A percentile compares a stretch with the other conserved stretches of the same genome.
These are phyloP conservation scores for Charaxes varanes DNA, from an alignment of 1,140 invertebrate genomes.

Conservation along the genomic window DNA sequence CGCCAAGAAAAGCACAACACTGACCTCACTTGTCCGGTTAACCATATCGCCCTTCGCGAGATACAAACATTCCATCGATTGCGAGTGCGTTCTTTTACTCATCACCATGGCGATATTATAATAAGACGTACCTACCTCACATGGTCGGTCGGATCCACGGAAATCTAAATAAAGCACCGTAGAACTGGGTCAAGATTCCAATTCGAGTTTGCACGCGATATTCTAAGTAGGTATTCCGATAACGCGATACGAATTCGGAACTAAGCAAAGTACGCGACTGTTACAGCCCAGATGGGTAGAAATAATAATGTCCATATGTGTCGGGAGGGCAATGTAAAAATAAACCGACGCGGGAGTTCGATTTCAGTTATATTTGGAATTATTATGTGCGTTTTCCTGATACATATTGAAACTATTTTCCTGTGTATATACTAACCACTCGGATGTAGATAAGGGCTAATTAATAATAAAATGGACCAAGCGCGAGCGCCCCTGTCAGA, in stretches of 20 bases:
- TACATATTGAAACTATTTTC: constrained; percentile 18
- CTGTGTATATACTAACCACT: too few relatives aligned
- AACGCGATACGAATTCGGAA: constrained; percentile 17
- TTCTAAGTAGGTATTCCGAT: constrained; percentile 33
- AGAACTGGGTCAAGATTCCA: constrained; percentile 54
- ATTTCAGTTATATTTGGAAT: constrained; percentile 50
- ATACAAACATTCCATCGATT: constrained; percentile 21
- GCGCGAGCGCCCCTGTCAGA: too few relatives aligned
- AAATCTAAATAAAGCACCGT: constrained; percentile 33
- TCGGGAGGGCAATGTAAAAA: constrained; percentile 42
- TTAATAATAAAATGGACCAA: too few relatives aligned
- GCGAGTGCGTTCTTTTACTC: constrained; percentile 17
- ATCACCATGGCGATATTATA: constrained; percentile 48
- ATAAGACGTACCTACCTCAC: constrained; percentile 39
- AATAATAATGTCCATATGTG: constrained; percentile 58
- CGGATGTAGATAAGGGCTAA: too few relatives aligned
- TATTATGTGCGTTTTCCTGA: constrained; percentile 41
- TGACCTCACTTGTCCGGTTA: constrained; percentile 31
- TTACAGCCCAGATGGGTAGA: constrained; percentile 37
- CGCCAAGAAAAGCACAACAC: too few relatives aligned
- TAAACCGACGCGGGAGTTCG: constrained; percentile 57
- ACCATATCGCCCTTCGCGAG: constrained; percentile 2
- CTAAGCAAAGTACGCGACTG: constrained; percentile 25
- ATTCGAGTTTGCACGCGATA: constrained; percentile 13
- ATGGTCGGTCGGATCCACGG: constrained; percentile 34